Percentiles rank a stretch among this genome's conserved stretches.
These are phyloP conservation scores for Lordiphosa collinella DNA, from an alignment of 1,140 invertebrate species.

Conservation along the genomic window DNA sequence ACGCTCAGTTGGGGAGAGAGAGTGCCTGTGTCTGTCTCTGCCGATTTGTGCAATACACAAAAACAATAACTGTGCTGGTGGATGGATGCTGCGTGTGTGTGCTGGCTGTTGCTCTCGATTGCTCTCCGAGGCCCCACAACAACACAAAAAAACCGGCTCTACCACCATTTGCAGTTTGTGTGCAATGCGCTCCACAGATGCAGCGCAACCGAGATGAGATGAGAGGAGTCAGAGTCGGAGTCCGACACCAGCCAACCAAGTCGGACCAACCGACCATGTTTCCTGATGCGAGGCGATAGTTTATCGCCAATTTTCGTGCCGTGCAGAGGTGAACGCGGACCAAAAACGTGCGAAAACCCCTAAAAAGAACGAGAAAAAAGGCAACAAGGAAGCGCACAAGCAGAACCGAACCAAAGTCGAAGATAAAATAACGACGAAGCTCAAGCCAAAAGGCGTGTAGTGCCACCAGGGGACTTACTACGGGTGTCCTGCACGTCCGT, in stretches of 20 bases:
- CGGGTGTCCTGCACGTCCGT: conserved; percentile 1
- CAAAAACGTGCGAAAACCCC: conserved; percentile 67
- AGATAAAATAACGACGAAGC: conserved; percentile 1
- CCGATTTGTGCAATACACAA: conserved; percentile 56
- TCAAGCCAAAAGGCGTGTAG: conserved; percentile 1
- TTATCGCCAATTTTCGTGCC: conserved; percentile 80
- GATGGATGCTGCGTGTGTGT: conserved; percentile 10
- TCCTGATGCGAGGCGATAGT: conserved; percentile 80
- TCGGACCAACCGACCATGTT: conserved; percentile 75
- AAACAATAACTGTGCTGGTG: conserved; percentile 19
- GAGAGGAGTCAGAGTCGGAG: conserved; percentile 15
- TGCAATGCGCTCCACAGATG: conserved; percentile 46
- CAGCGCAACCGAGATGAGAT: conserved; percentile 37
- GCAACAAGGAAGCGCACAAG: background rate
- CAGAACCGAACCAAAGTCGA: background rate
- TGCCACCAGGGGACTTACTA: background rate
- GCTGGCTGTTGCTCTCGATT: conserved; percentile 29
- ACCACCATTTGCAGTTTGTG: conserved; percentile 68
- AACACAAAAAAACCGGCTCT: conserved; percentile 60
- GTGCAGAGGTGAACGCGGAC: conserved; percentile 80
- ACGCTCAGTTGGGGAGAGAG: conserved; percentile 30
- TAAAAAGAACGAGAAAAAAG: conserved; percentile 18
- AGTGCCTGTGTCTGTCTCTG: conserved; percentile 21
- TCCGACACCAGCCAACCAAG: conserved; percentile 21
- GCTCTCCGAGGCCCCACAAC: conserved; percentile 41